These are phyloP conservation scores for Aphis gossypii DNA, from an alignment of 1,140 invertebrate species.

Conservation along the genomic window DNA sequence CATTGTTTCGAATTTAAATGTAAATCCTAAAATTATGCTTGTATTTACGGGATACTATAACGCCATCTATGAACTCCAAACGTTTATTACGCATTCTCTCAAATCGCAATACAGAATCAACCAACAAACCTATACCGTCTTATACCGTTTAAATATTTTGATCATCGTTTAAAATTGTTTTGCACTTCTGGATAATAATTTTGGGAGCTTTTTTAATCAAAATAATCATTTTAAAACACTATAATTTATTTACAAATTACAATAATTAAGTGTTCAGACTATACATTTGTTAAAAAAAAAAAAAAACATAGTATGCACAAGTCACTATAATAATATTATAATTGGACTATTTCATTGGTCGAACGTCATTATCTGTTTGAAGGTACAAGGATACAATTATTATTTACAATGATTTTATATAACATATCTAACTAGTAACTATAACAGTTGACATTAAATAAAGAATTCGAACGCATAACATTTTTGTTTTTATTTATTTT, in stretches of 20 bases:
- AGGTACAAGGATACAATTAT: not conserved
- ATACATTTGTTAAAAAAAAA: no score
- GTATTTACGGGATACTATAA: not conserved
- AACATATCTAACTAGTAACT: not conserved
- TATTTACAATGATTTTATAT: not conserved
- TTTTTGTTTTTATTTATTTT: not conserved
- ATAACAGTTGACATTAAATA: not conserved
- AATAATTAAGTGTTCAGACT: not conserved
- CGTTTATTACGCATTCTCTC: not conserved
- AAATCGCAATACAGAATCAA: not conserved
- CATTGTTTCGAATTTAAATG: not conserved
- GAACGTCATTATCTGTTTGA: not conserved
- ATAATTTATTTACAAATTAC: not conserved
- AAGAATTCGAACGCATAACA: not conserved
- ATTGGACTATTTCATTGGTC: not conserved
- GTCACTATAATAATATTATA: no score
- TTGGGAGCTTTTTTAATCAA: not conserved
- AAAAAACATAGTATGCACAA: no score
- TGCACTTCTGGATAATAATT: not conserved
- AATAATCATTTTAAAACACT: not conserved
- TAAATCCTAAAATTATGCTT: not conserved
- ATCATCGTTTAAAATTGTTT: not conserved
- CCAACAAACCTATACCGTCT: not conserved
- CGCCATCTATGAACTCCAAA: not conserved
- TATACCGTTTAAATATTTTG: not conserved